Base-by-base conservation (phyloP, 1,140 invertebrate genomes). In the Teleogryllus occipitalis region DNA sequence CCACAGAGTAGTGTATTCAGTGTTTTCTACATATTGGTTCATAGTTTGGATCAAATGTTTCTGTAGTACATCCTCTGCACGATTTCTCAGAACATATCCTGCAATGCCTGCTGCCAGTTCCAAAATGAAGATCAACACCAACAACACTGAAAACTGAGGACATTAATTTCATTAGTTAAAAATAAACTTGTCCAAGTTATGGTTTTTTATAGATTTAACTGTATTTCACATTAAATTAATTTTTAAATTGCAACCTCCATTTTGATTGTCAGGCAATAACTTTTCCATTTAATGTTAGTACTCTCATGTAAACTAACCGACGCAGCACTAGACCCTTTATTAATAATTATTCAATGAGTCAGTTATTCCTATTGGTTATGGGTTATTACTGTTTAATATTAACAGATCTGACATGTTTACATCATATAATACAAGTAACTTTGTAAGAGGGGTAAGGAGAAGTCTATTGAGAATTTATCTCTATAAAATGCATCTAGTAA, bases 31-130 rank as follows among this genome's bases (percentile, higher is more conserved):
- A 18, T 92, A 85, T 14, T 86, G 84, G 87, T 95, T 91, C n/a
- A 92, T 92, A 47, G 86, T 85, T 84, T 93, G 93, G 80, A 95
- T 87, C 80, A 90, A 90, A 10, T 87, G 87, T 81, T 91, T 88
- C 39, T 95, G 85, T 83, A 93, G 89, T 12, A 86, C 85, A 82
- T 90, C 89, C 72, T 95, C 87, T 79, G 95, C 91, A 80, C 89
- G 88, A 80, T 92, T 90, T 85, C 95, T 92, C 79, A 95, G 88
- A 8, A 90, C 88, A 86, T 95, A 96, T 8, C 94, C 95, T 22
- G 94, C 92, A 84, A 97, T 93, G 80, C 95, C 96, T 78, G 92
- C 92, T 7, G 92, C 93, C 78, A 97, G 85, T 87, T 98, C 96
- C 81, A 96, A 86, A 5, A 95, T 88, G 85, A 97, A 96, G 79